Base-by-base conservation (phyloP, 2,888 invertebrate genomes). In the Aphidius colemani region DNA sequence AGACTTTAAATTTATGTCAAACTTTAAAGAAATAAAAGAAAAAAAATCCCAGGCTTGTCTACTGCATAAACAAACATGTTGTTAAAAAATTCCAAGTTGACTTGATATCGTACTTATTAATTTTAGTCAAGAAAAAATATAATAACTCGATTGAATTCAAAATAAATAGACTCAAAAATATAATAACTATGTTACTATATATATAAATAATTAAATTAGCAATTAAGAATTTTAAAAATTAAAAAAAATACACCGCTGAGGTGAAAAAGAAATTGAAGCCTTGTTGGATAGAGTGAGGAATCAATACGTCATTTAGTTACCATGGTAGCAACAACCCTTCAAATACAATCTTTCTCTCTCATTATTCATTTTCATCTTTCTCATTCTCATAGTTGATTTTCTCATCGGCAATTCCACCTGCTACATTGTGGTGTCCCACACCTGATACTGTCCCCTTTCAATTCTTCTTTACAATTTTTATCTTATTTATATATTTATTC, bases 281-380 rank as follows among this genome's bases (percentile, higher is more conserved):
- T 40, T 46, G 57, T 58, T 62, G 41, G 56, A 60, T 64, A 69
- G 66, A 60, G 65, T 69, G 71, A 71, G 61, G 67, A 66, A 69
- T 73, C 73, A 69, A 73, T 72, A 72, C 72, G 71, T 72, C 73
- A 72, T 72, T 73, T 72, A 70, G 70, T 74, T 71, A 72, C 72
- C 74, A 72, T 74, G 72, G 72, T 66, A 72, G 72, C 72, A 70
- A 51, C 55, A 49, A 59, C 30, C 30, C 30, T 30, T 30, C 30
- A 30, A 30, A 30, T 30, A 48, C 53, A 62, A 55, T 45, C 61
- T 50, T 59, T 45, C 57, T 46, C 53, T 46, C 57, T 57, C 46
- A 46, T 57, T 57, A 10, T 45, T 40, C 30, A 40, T 30, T 45
- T 46, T 61, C 53, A 65, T 65, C 65, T 60, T 67, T 57, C 53